Evolutionary conservation across 2,888 invertebrate species (phyloP).

Genomic region (Dendrolimus houi): DNA sequence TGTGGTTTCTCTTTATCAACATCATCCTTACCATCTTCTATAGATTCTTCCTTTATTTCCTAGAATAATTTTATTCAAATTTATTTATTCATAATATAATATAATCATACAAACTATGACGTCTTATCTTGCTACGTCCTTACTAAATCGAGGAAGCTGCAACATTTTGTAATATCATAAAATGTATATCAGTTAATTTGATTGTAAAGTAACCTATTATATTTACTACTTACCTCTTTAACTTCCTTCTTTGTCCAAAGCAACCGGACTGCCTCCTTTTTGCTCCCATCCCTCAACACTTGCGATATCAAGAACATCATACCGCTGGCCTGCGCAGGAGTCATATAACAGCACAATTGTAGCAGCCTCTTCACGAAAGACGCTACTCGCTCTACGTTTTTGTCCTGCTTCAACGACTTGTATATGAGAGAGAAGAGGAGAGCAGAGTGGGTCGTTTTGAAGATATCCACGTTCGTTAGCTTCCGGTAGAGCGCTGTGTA

Average conservation of each 20-base stretch:
- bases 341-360: slow-evolving; percentile 80
- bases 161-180: no score
- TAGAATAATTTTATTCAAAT: slow-evolving; percentile 5
- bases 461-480: slow-evolving; percentile 83
- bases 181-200: no score
- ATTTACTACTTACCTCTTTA: slow-evolving; percentile 36
- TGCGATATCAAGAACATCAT: slow-evolving; percentile 88
- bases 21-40: slow-evolving; percentile 10
- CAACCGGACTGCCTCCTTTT: slow-evolving; percentile 45
- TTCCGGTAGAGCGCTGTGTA: slow-evolving; percentile 94
- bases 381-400: slow-evolving; percentile 80
- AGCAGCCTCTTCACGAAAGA: slow-evolving; percentile 86
- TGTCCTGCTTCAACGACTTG: slow-evolving; percentile 89
- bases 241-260: slow-evolving; percentile 44
- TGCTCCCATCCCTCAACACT: slow-evolving; percentile 48
- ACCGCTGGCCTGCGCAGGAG: slow-evolving; percentile 88
- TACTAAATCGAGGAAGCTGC: no score
- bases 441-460: slow-evolving; percentile 82
- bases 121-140: no score
- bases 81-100: no score
- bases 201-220: neutral
- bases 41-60: slow-evolving; percentile 30
- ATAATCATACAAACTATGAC: no score
- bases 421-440: slow-evolving; percentile 91
- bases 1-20: slow-evolving; percentile 14